A percentile compares a stretch with the other conserved stretches of the same genome.
These are phyloP conservation scores for Poeciliopsis paucimaculata DNA, from an alignment of 2,797 vertebrate genomes.

Conservation along the genomic window DNA sequence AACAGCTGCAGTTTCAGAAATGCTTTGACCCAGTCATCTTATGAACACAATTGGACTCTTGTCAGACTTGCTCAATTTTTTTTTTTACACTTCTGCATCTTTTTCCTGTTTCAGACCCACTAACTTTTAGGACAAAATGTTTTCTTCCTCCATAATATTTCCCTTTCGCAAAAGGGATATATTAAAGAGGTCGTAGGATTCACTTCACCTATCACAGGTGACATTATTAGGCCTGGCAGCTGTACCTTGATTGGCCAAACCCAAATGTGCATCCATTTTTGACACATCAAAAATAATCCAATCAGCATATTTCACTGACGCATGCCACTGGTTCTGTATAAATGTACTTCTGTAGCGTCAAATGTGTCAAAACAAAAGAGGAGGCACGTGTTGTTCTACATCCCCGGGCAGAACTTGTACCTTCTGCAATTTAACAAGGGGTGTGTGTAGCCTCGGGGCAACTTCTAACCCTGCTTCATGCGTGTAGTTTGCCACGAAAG, in stretches of 20 bases:
- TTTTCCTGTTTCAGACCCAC: background rate
- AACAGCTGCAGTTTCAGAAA: background rate
- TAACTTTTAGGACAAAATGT: background rate
- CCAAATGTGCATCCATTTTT: background rate
- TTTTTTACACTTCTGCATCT: background rate
- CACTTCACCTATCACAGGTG: background rate
- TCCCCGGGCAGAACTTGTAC: background rate
- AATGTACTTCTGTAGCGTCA: background rate
- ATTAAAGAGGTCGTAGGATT: background rate
- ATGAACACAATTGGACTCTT: background rate
- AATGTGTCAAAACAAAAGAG: slow-evolving; percentile 22
- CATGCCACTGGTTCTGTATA: background rate
- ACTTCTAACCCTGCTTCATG: slow-evolving; percentile 18
- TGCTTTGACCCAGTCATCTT: background rate
- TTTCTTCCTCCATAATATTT: background rate
- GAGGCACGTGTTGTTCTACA: background rate
- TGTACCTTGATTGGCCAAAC: background rate
- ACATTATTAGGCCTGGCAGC: background rate
- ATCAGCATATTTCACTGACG: background rate
- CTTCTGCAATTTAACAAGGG: background rate
- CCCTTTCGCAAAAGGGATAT: background rate
- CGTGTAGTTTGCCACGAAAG: slow-evolving; percentile 47
- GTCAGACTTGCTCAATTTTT: background rate
- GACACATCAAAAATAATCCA: background rate
- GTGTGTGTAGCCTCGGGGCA: slow-evolving; percentile 10